These are phyloP conservation scores for Xenops minutus DNA, from an alignment of 2,797 vertebrate species.

Conservation along the genomic window DNA sequence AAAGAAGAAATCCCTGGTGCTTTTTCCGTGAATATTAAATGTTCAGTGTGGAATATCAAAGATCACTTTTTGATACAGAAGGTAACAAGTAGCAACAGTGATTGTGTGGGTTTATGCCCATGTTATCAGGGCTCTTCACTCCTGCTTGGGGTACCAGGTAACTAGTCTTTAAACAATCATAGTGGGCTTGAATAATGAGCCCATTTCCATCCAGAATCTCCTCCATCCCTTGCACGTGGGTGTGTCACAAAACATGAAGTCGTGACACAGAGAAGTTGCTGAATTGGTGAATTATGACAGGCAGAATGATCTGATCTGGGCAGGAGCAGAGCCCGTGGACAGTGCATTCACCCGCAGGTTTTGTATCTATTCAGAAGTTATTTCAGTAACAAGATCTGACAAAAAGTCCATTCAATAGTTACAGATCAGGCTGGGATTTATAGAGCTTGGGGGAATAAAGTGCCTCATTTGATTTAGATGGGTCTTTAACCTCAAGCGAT, in stretches of 20 bases:
- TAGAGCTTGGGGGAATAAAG: conserved; percentile 15
- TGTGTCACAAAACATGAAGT: not conserved
- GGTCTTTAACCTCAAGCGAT: conserved; percentile 20
- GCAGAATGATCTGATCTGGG: not conserved
- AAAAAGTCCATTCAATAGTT: conserved; percentile 39
- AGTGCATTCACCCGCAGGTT: not conserved
- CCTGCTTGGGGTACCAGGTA: not conserved
- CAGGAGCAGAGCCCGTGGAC: not conserved
- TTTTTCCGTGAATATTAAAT: not conserved
- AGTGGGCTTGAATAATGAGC: not conserved
- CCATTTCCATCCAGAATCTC: not conserved
- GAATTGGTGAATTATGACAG: not conserved
- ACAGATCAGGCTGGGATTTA: conserved; percentile 29
- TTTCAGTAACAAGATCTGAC: conserved; percentile 48
- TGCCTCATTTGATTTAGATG: conserved; percentile 41
- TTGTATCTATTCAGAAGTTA: conserved; percentile 22
- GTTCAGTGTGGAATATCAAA: not conserved
- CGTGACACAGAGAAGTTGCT: not conserved
- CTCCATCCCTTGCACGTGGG: rapidly evolving
- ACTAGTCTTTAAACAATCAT: not conserved
- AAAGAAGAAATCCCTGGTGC: not conserved
- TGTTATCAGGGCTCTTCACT: not conserved
- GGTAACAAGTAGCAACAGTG: not conserved
- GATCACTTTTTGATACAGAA: not conserved
- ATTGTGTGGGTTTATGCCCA: not conserved